These are phyloP conservation scores for Chirona hameri DNA, from an alignment of 2,888 invertebrate genomes.

Conservation along the genomic window DNA sequence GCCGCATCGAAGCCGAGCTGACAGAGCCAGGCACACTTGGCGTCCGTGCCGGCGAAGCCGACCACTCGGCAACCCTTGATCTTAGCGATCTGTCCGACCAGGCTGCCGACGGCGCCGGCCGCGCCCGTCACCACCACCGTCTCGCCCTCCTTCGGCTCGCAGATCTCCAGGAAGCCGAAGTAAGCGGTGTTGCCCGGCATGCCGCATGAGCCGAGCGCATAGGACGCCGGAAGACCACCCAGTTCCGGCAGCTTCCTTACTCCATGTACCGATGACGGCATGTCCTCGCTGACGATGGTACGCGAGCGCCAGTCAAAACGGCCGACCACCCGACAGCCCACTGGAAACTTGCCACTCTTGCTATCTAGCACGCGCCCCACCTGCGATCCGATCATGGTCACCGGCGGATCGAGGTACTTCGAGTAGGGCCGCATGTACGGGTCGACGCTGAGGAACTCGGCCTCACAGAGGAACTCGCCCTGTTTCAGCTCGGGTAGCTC, in stretches of 20 bases:
- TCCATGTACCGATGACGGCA: conserved; percentile 60
- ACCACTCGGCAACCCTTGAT: no score
- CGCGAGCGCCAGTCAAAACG: conserved; percentile 64
- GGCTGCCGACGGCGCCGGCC: no score
- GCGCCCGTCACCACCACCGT: no score
- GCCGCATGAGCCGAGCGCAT: no score
- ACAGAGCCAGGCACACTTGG: conserved; percentile 60
- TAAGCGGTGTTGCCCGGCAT: no score
- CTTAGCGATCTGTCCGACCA: no score
- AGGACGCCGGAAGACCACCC: conserved; percentile 54
- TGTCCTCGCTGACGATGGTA: conserved; percentile 52
- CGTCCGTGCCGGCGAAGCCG: no score
- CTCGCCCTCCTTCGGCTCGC: no score
- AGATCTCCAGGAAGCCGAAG: no score
- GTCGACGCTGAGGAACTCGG: conserved; percentile 32
- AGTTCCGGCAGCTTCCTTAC: conserved; percentile 55
- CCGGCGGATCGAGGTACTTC: background rate
- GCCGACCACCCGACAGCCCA: conserved; percentile 60
- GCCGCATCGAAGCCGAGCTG: conserved; percentile 64
- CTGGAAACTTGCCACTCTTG: conserved; percentile 60
- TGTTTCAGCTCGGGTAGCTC: no score
- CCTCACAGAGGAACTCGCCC: no score
- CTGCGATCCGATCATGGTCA: no score
- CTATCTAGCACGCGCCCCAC: conserved; percentile 67
- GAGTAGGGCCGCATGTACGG: conserved; percentile 32